Conservation (phyloP, 2,113 vertebrate species). For the Brachirus orientalis region DNA sequence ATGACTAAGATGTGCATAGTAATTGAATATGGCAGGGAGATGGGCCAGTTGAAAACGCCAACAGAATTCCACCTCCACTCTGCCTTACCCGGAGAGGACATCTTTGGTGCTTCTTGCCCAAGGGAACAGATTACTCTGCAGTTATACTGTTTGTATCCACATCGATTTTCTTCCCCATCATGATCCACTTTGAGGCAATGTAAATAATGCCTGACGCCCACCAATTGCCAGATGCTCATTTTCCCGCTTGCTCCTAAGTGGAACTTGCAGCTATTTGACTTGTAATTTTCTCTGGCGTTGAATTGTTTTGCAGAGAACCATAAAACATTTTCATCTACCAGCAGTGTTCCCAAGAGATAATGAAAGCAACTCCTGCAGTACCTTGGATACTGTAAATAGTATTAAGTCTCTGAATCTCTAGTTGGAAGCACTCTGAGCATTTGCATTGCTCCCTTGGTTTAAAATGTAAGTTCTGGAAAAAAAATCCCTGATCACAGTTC, state of each 20-base stretch:
- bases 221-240: conserved; percentile 60
- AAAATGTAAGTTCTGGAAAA: conserved; percentile 5
- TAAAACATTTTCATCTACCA: conserved; percentile 52
- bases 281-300: conserved; percentile 56
- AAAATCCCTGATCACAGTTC: conserved; percentile 17
- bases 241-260: conserved; percentile 53
- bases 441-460: conserved; percentile 31
- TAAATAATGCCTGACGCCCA: conserved; percentile 63
- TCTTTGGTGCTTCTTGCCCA: conserved; percentile 18
- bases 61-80: conserved; percentile 21
- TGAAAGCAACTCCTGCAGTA: conserved; percentile 28
- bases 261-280: conserved; percentile 66
- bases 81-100: conserved; percentile 33
- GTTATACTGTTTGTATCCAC: conserved; percentile 64
- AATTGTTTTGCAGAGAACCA: conserved; percentile 58
- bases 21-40: conserved; percentile 48
- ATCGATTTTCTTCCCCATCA: conserved; percentile 67
- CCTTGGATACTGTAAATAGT: conserved; percentile 53
- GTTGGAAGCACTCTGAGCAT: conserved; percentile 40
- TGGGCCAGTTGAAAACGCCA: conserved; percentile 23
- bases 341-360: conserved; percentile 43
- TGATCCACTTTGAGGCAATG: conserved; percentile 63
- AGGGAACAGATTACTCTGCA: conserved; percentile 58
- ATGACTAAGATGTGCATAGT: conserved; percentile 24
- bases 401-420: conserved; percentile 34